Evolutionary conservation across 2,797 vertebrate genomes (phyloP).

Genomic region (Danio jaintianensis): DNA sequence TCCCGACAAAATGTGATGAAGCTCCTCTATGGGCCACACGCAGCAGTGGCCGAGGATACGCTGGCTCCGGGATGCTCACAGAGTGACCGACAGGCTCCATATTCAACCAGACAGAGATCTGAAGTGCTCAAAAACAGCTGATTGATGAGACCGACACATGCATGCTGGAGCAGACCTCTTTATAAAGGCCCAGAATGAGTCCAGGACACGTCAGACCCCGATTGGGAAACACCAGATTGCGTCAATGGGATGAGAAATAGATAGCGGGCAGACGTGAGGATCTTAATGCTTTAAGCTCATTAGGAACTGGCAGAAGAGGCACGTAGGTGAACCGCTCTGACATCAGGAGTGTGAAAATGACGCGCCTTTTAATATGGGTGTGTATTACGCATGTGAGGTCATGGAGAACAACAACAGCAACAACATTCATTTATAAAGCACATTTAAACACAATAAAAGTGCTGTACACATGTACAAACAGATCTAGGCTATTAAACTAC

Average conservation of each 20-base stretch:
- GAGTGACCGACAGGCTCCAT: slow-evolving; percentile 65
- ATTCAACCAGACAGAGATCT: not conserved
- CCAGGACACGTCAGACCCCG: slow-evolving; percentile 65
- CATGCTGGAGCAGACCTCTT: not conserved
- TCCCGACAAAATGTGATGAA: slow-evolving; percentile 78
- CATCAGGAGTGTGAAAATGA: not conserved
- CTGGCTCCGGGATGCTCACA: slow-evolving; percentile 37
- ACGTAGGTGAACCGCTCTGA: not conserved
- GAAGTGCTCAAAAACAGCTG: not conserved
- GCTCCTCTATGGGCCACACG: slow-evolving; percentile 66
- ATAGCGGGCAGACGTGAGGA: slow-evolving; percentile 16
- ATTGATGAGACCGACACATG: not conserved
- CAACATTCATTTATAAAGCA: too few species aligned
- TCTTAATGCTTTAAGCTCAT: slow-evolving; percentile 16
- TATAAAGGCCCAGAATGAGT: slow-evolving; percentile 34
- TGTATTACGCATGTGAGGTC: not conserved
- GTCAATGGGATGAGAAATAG: slow-evolving; percentile 60
- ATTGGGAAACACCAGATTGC: slow-evolving; percentile 50
- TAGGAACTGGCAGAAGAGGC: slow-evolving; percentile 1
- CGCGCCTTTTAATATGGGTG: not conserved
- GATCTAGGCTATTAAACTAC: too few species aligned
- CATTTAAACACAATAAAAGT: too few species aligned
- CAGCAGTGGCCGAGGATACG: slow-evolving; percentile 49
- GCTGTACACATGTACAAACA: too few species aligned
- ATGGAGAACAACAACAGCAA: too few species aligned